These are phyloP conservation scores for Melanotaenia duboulayi DNA, from an alignment of 2,113 vertebrate species.

Conservation along the genomic window DNA sequence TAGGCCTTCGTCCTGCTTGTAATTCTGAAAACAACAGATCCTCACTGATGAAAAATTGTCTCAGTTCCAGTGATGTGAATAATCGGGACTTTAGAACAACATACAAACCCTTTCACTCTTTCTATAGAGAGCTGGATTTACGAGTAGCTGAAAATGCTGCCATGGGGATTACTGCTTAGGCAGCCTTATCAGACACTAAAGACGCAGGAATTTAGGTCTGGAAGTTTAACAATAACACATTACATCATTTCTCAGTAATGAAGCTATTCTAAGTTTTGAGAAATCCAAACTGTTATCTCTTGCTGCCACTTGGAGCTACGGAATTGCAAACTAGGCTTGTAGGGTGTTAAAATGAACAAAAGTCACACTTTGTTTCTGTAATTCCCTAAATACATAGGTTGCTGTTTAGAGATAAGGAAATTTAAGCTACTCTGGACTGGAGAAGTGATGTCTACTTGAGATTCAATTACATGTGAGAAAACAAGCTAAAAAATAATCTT, in stretches of 20 bases:
- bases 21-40: constrained; percentile 1
- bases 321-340: constrained; percentile 49
- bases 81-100: constrained; percentile 11
- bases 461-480: constrained; percentile 18
- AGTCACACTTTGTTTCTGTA: constrained; percentile 50
- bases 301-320: constrained; percentile 52
- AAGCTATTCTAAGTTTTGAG: constrained; percentile 51
- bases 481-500: constrained; percentile 6
- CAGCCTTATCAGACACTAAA: constrained; percentile 49
- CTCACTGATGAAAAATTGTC: background rate
- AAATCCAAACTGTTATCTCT: constrained; percentile 63
- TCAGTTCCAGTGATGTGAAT: constrained; percentile 24
- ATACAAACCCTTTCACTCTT: constrained; percentile 13
- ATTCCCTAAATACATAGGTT: constrained; percentile 45
- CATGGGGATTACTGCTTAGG: constrained; percentile 33
- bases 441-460: constrained; percentile 34
- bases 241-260: constrained; percentile 56
- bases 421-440: constrained; percentile 19
- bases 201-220: constrained; percentile 36
- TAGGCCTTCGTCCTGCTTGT: background rate
- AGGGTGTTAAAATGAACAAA: constrained; percentile 44
- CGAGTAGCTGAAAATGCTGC: constrained; percentile 38
- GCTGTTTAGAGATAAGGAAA: constrained; percentile 44
- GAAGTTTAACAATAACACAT: constrained; percentile 31
- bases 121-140: constrained; percentile 23